Conservation (phyloP, 1,140 invertebrate genomes). For the Hormaphis cornu region DNA sequence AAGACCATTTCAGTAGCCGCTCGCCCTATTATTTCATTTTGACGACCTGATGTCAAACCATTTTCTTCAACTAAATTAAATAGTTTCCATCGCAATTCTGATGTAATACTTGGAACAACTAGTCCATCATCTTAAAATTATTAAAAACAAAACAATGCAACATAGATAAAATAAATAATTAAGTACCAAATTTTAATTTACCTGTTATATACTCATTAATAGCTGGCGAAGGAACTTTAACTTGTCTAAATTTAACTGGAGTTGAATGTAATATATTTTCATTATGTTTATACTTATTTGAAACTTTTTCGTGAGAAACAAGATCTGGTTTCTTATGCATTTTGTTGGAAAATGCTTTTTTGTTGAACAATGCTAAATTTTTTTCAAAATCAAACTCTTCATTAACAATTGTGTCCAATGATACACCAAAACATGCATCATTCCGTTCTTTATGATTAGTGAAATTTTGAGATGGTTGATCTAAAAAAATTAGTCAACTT, state of each 20-base stretch:
- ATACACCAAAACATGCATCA: constrained; percentile 54
- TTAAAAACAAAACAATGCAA: background rate
- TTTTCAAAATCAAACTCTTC: constrained; percentile 91
- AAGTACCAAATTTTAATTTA: constrained; percentile 35
- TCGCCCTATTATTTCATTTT: constrained; percentile 64
- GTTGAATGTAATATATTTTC: constrained; percentile 69
- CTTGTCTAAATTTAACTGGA: constrained; percentile 58
- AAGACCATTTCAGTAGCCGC: constrained; percentile 68
- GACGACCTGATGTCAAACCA: constrained; percentile 57
- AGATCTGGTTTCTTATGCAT: constrained; percentile 49
- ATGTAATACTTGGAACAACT: constrained; percentile 64
- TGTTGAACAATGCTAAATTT: constrained; percentile 83
- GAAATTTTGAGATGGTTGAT: constrained; percentile 45
- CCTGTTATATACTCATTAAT: constrained; percentile 64
- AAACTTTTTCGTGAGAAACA: constrained; percentile 46
- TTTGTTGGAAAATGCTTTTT: constrained; percentile 46
- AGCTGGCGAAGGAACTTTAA: constrained; percentile 55
- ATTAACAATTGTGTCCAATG: constrained; percentile 50
- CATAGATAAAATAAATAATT: background rate
- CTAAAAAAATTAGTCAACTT: no score
- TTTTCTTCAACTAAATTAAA: constrained; percentile 55
- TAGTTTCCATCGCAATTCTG: constrained; percentile 55
- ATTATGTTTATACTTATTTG: constrained; percentile 60
- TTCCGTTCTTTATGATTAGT: constrained; percentile 44
- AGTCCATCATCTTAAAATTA: constrained; percentile 56